A percentile compares a stretch with the other conserved stretches of the same genome.
These are phyloP conservation scores for Helostoma temminkii DNA, from an alignment of 2,797 vertebrate genomes.

Conservation along the genomic window DNA sequence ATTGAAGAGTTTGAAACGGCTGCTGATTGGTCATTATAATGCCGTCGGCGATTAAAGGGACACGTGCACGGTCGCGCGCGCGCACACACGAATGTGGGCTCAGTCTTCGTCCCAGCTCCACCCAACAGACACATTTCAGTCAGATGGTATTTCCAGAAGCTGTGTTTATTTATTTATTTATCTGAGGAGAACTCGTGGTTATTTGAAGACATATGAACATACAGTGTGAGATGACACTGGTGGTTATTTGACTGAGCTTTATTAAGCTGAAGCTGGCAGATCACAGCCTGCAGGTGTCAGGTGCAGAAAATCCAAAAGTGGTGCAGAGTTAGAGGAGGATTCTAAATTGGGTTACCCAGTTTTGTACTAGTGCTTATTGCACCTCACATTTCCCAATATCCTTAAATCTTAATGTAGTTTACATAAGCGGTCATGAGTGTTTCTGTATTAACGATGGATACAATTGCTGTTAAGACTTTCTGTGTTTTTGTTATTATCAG, in stretches of 20 bases:
- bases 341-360: not conserved
- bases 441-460: not conserved
- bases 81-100: not conserved
- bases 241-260: not conserved
- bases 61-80: not conserved
- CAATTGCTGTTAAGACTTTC: too few relatives aligned
- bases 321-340: too few relatives aligned
- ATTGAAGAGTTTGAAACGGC: slow-evolving; percentile 47
- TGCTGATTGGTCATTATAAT: slow-evolving; percentile 63
- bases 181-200: not conserved
- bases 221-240: not conserved
- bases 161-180: too few relatives aligned
- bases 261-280: not conserved
- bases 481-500: too few relatives aligned
- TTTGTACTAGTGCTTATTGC: not conserved
- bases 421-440: not conserved
- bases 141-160: not conserved
- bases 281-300: not conserved
- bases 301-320: not conserved
- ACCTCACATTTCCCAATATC: not conserved
- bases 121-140: slow-evolving; percentile 18
- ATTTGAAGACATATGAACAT: not conserved
- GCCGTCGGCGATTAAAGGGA: slow-evolving; percentile 24
- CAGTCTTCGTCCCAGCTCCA: not conserved
- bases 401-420: too few relatives aligned